Conservation (phyloP, 2,888 invertebrate species). For the Eudasyphora cyanicolor region DNA sequence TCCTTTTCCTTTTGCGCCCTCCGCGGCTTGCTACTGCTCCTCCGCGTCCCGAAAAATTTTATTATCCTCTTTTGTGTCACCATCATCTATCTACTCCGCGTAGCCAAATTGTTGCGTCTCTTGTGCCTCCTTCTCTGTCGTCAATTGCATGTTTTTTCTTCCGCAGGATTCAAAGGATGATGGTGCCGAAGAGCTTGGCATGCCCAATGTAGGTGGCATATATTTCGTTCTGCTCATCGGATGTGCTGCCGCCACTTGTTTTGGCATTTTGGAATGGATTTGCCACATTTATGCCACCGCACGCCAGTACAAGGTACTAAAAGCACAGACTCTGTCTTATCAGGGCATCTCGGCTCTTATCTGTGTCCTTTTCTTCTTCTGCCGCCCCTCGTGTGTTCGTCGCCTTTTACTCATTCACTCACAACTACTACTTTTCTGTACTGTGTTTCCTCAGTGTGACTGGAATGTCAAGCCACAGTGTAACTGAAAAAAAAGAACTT, state of each 20-base stretch:
- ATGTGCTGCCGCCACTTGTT: constrained; percentile 76
- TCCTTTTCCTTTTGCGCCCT: not conserved
- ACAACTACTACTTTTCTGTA: not conserved
- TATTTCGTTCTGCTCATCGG: constrained; percentile 83
- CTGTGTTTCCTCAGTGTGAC: not conserved
- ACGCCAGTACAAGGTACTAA: constrained; percentile 75
- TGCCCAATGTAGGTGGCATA: constrained; percentile 85
- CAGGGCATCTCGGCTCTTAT: constrained; percentile 44
- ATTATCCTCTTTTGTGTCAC: constrained; percentile 14
- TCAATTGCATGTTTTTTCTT: not conserved
- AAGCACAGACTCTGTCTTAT: constrained; percentile 39
- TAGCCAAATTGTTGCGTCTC: not conserved
- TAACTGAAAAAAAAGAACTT: constrained; percentile 9
- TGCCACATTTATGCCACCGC: constrained; percentile 73
- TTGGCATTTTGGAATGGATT: constrained; percentile 77
- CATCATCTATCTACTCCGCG: not conserved
- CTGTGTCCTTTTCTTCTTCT: constrained; percentile 18
- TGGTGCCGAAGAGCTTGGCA: constrained; percentile 81
- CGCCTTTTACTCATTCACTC: not conserved
- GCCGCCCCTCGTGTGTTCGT: no score
- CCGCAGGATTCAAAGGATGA: constrained; percentile 73
- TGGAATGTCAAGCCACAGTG: not conserved
- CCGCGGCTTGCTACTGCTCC: not conserved
- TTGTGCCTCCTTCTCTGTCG: not conserved
- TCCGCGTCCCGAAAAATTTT: not conserved